A percentile compares a stretch with the other conserved stretches of the same genome.
These are phyloP conservation scores for Urechis unicinctus DNA, from an alignment of 2,888 invertebrate species.

Conservation along the genomic window DNA sequence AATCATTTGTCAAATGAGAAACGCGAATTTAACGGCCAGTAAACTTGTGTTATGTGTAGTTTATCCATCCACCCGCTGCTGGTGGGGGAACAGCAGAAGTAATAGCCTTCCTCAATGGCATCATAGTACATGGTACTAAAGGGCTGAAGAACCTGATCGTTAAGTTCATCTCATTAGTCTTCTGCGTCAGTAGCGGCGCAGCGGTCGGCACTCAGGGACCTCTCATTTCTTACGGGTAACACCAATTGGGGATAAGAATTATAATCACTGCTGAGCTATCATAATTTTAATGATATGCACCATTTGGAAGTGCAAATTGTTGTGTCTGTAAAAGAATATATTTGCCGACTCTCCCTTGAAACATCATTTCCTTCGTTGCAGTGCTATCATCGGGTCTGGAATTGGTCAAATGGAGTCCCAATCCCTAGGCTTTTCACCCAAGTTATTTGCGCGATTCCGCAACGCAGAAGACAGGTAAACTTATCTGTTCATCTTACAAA, in stretches of 20 bases:
- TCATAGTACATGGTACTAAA: conserved; percentile 19
- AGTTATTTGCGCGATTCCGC: conserved; percentile 23
- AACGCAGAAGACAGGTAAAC: conserved; percentile 26
- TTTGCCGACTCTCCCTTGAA: no score
- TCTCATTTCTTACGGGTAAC: conserved; percentile 22
- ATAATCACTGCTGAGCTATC: no score
- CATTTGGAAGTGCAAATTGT: no score
- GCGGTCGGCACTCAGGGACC: conserved; percentile 21
- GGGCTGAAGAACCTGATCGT: conserved; percentile 21
- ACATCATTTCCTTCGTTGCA: no score
- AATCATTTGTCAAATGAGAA: neutral
- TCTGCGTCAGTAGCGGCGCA: conserved; percentile 22
- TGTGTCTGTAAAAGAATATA: no score
- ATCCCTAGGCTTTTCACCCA: conserved; percentile 18
- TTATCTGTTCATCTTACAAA: neutral
- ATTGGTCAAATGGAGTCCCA: conserved; percentile 27
- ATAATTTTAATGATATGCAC: no score
- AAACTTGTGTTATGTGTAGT: conserved; percentile 9
- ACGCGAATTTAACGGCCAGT: neutral
- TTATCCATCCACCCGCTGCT: conserved; percentile 22
- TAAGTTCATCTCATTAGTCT: conserved; percentile 18
- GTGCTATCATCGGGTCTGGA: conserved; percentile 23
- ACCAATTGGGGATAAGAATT: no score
- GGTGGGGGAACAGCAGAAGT: conserved; percentile 24
- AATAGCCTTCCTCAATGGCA: conserved; percentile 24